phyloP scores from a whole-genome alignment of 2,113 vertebrate genomes.

The Corythaeola cristata region DNA sequence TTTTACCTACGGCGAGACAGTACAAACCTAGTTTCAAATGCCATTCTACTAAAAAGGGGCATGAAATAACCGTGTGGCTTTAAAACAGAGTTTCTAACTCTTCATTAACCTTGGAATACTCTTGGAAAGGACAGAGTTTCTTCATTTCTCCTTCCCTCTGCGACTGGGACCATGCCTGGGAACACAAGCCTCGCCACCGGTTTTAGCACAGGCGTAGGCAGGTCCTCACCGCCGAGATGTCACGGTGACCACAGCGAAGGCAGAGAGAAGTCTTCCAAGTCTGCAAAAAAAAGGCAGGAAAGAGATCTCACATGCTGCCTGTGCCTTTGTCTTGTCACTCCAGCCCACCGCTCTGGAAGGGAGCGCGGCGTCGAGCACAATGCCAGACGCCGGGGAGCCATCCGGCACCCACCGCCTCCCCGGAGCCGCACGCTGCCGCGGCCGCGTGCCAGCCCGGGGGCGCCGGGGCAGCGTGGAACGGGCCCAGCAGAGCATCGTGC shows the following conservation, averaged over 20 bases:
- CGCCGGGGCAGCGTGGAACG: background rate
- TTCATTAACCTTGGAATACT: background rate
- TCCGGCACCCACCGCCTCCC: slow-evolving; percentile 50
- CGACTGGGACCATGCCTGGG: background rate
- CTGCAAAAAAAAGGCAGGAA: background rate
- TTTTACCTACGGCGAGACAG: background rate
- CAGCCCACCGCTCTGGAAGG: slow-evolving; percentile 60
- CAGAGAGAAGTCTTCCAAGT: background rate
- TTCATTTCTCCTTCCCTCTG: background rate
- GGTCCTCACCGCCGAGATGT: background rate
- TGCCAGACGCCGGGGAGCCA: slow-evolving; percentile 60
- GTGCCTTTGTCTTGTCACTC: slow-evolving; percentile 45
- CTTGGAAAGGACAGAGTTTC: background rate
- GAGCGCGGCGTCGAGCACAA: slow-evolving; percentile 38
- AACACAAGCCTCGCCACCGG: background rate
- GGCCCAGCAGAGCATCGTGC: background rate
- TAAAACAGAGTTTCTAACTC: background rate
- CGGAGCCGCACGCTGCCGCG: background rate
- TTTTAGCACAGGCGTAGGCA: background rate
- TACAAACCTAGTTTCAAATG: background rate
- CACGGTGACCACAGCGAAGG: background rate
- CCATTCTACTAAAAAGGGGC: background rate
- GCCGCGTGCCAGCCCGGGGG: background rate
- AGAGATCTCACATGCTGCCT: slow-evolving; percentile 32
- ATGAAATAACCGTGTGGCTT: fast-evolving